Evolutionary conservation across 2,888 invertebrate species (phyloP), one percentile per base, ranked within the genome.

Genomic region (Smittia aterrima): DNA sequence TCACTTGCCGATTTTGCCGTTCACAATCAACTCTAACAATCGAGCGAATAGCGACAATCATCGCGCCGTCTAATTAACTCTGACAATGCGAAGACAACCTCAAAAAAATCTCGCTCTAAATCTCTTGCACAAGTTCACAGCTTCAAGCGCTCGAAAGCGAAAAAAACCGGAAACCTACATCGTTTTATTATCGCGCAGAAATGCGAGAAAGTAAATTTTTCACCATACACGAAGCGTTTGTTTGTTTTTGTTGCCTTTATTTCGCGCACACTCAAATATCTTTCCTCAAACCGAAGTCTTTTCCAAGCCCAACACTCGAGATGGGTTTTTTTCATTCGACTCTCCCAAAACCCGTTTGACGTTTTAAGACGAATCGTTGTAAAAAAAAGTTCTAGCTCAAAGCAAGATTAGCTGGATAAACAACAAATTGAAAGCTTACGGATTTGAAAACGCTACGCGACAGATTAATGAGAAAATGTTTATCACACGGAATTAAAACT

Each of bases 171-270:
- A 47, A 47, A 47, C 11, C 16, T 3, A 47, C 2, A 16, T 47
- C 16, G 11, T 47, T 16, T 47, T 47, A 47, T 47, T 47, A 47
- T 47, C 47, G 32, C 32, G 11, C 11, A 47, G 47, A 47, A 47
- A 47, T 47, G 47, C 47, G 47, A n/a, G 47, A 47, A 47, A 47
- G 47, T 47, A 16, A 47, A 47, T n/a, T 16, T 47, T 47, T 47
- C 4, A 38, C 47, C 47, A 47, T 47, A 47, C 16, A n/a, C 16
- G 47, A 47, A 47, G 47, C 16, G 47, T 47, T 47, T 47, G 47
- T 47, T 47, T 47, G 16, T 47, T 47, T 47, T 11, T 6, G 47
- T n/a, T n/a, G 11, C n/a, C 16, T 11, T n/a, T 6, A 16, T 47
- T 38, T 47, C 16, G 47, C 47, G 47, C 11, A 47, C 16, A 47